Evolutionary conservation across 2,888 invertebrate genomes (phyloP).

Genomic region (Apocheima hispidaria): DNA sequence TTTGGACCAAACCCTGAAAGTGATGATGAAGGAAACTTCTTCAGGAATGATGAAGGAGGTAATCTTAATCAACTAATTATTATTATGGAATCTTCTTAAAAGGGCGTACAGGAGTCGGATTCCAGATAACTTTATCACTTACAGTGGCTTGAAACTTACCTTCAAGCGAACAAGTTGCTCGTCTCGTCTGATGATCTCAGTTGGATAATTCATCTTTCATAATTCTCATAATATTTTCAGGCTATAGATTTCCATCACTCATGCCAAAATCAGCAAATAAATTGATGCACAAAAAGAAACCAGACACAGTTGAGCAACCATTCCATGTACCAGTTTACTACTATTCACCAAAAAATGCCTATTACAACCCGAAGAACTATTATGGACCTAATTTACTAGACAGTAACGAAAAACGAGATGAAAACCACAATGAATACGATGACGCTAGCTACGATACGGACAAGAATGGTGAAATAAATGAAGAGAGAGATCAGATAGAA

Average conservation of each 20-base stretch:
- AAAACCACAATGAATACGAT: constrained; percentile 3
- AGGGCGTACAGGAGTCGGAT: too few species aligned
- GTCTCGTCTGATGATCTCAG: too few species aligned
- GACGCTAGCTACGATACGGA: background rate
- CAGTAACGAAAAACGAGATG: background rate
- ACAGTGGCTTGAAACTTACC: too few species aligned
- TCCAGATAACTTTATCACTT: too few species aligned
- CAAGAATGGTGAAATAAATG: background rate
- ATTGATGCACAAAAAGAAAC: background rate
- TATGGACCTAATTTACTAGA: constrained; percentile 54
- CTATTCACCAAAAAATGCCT: constrained; percentile 60
- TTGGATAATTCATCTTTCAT: too few species aligned
- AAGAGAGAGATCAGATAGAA: background rate
- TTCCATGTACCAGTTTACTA: constrained; percentile 48
- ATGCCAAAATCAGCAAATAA: constrained; percentile 6
- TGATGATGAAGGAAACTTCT: background rate
- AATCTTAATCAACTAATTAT: background rate
- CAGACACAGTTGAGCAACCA: background rate
- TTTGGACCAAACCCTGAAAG: constrained; percentile 13
- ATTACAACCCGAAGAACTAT: constrained; percentile 62
- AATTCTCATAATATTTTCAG: background rate
- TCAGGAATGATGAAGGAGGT: background rate
- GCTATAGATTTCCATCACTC: constrained; percentile 3
- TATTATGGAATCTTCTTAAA: background rate
- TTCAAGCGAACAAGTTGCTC: too few species aligned